Conservation (phyloP, 1,140 invertebrate genomes). For the Pissodes strobi region DNA sequence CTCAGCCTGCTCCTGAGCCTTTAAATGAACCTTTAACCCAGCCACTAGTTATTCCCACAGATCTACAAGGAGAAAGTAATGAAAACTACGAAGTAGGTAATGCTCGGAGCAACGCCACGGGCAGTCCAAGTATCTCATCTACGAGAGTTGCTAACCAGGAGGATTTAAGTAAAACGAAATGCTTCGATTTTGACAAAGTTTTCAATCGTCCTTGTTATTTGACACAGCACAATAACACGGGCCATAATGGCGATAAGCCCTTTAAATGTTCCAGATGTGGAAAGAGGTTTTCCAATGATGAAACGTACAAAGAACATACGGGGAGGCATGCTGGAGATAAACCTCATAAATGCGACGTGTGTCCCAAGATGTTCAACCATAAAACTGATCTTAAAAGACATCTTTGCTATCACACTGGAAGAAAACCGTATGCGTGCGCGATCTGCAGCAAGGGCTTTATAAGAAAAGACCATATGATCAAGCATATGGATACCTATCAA, state of each 20-base stretch:
- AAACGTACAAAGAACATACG: slow-evolving; percentile 70
- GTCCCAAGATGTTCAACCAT: slow-evolving; percentile 88
- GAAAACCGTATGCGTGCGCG: slow-evolving; percentile 80
- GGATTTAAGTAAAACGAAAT: slow-evolving; percentile 64
- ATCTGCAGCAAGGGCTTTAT: slow-evolving; percentile 88
- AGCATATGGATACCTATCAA: slow-evolving; percentile 87
- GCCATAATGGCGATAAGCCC: slow-evolving; percentile 83
- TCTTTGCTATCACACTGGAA: slow-evolving; percentile 81
- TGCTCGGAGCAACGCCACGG: slow-evolving; percentile 21
- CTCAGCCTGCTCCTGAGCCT: not conserved
- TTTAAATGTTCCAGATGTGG: slow-evolving; percentile 84
- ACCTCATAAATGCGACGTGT: slow-evolving; percentile 85
- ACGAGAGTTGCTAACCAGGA: slow-evolving; percentile 26
- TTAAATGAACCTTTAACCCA: not conserved
- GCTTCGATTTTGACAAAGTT: slow-evolving; percentile 79
- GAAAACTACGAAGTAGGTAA: slow-evolving; percentile 34
- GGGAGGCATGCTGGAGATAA: slow-evolving; percentile 81
- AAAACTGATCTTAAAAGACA: slow-evolving; percentile 90
- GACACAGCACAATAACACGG: slow-evolving; percentile 88
- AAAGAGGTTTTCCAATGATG: slow-evolving; percentile 75
- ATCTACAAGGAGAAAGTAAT: slow-evolving; percentile 33
- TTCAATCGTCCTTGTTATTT: slow-evolving; percentile 87
- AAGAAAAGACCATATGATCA: slow-evolving; percentile 92
- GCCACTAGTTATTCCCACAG: slow-evolving; percentile 28
- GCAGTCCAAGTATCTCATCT: slow-evolving; percentile 43